phyloP scores from a whole-genome alignment of 2,797 vertebrate genomes.

The Melanotaenia nigrans region DNA sequence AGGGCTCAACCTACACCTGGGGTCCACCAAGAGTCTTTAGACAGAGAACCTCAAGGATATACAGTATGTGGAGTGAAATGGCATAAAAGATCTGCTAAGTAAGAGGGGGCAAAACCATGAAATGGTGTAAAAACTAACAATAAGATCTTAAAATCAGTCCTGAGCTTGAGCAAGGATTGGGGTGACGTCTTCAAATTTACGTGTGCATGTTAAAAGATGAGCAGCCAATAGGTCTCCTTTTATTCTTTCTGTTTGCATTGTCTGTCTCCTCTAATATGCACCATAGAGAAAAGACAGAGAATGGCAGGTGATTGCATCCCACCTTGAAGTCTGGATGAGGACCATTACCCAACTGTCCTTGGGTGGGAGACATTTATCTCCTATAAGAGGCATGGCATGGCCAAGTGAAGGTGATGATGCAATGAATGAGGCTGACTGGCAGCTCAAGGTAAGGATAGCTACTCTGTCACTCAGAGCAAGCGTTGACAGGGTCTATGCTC shows the following conservation, averaged over 20 bases:
- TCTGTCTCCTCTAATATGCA: slow-evolving; percentile 17
- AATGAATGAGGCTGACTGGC: slow-evolving; percentile 77
- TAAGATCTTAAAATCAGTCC: too few species aligned
- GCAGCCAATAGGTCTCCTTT: neutral
- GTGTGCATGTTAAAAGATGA: neutral
- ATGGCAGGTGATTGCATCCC: slow-evolving; percentile 60
- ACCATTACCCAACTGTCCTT: slow-evolving; percentile 81
- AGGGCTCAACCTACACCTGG: too few species aligned
- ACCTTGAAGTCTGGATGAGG: slow-evolving; percentile 63
- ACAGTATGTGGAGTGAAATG: too few species aligned
- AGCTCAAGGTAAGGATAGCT: slow-evolving; percentile 76
- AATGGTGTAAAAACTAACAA: too few species aligned
- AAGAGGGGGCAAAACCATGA: too few species aligned
- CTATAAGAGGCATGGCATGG: slow-evolving; percentile 69
- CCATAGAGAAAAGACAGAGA: slow-evolving; percentile 50
- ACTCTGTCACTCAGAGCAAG: slow-evolving; percentile 66
- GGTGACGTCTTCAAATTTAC: neutral
- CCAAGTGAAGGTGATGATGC: slow-evolving; percentile 81
- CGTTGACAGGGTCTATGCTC: slow-evolving; percentile 61
- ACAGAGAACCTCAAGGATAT: too few species aligned
- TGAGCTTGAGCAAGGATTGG: too few species aligned
- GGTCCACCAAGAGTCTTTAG: too few species aligned
- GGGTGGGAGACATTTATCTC: slow-evolving; percentile 75
- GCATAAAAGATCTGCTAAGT: too few species aligned
- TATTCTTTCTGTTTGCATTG: slow-evolving; percentile 20